Evolutionary conservation across 1,140 invertebrate genomes (phyloP), one percentile per base, ranked within the genome.

Genomic region (Drosophila persimilis): DNA sequence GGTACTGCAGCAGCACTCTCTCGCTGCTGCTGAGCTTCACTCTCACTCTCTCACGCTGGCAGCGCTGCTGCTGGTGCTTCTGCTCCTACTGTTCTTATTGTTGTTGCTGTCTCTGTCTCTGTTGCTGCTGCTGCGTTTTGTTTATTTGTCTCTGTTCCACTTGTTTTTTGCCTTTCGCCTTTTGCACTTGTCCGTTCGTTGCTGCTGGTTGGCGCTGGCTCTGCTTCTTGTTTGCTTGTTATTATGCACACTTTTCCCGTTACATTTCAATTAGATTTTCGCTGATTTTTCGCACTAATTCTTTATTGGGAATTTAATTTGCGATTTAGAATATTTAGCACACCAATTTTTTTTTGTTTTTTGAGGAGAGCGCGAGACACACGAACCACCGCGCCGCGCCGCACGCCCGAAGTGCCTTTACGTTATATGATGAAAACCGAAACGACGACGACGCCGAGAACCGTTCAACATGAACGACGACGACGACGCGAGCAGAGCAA

Each of bases 91-190:
- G 35, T 39, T 39, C 35, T 39, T 39, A 39, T 39, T 39, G 35
- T 39, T 39, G 35, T 39, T 39, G 35, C 35, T 39, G 35, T 39
- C 13, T 11, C 35, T 39, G 1, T 39, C 31, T 59, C 56, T 62
- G 60, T 62, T 61, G 66, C 51, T 59, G 60, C 43, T 76, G 58
- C 69, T 73, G 73, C 70, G 59, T 73, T 77, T 76, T 78, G 76
- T 76, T 78, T 78, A 71, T 76, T 76, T 76, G 76, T 39, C 35
- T 76, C 54, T 59, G 50, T 88, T 86, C 50, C 78, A 88, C 75
- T 86, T 88, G 84, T 83, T 86, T 79, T 77, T 62, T 63, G 63
- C 69, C 66, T 74, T 70, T 52, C 54, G 57, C 63, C 52, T 66
- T 64, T 75, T 63, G 74, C 73, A 80, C 74, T 79, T 76, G 75